A percentile compares a stretch with the other conserved stretches of the same genome.
Conservation (phyloP, 2,888 invertebrate genomes). For the Epinotia ramella region DNA sequence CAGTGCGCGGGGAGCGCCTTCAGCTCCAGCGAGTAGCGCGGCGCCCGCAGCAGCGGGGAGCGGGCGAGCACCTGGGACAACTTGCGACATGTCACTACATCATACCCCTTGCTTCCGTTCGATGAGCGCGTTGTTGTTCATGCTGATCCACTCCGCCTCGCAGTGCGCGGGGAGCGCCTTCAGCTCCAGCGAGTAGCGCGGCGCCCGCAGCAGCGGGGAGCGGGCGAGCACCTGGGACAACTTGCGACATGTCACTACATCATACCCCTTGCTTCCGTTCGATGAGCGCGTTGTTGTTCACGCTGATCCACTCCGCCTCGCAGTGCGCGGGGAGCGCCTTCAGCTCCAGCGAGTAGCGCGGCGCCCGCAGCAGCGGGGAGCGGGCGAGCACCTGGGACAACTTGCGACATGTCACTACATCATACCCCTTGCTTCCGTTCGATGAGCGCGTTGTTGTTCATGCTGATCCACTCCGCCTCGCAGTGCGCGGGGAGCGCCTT, state of each 20-base stretch:
- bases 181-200: conserved; percentile 69
- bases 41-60: conserved; percentile 66
- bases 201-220: conserved; percentile 66
- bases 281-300: conserved; percentile 67
- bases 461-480: conserved; percentile 67
- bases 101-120: conserved; percentile 72
- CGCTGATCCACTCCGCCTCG: conserved; percentile 67
- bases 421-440: conserved; percentile 72
- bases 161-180: conserved; percentile 71
- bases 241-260: no score
- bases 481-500: conserved; percentile 71
- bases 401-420: no score
- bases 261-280: conserved; percentile 72
- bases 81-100: no score
- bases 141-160: conserved; percentile 67
- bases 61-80: conserved; percentile 76
- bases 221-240: conserved; percentile 76
- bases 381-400: conserved; percentile 76
- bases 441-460: conserved; percentile 67
- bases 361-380: conserved; percentile 66
- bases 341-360: conserved; percentile 69
- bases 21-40: conserved; percentile 69
- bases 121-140: conserved; percentile 67
- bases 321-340: conserved; percentile 71
- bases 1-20: conserved; percentile 71